Evolutionary conservation across 2,888 invertebrate species (phyloP).

Genomic region (Rotaria socialis): DNA sequence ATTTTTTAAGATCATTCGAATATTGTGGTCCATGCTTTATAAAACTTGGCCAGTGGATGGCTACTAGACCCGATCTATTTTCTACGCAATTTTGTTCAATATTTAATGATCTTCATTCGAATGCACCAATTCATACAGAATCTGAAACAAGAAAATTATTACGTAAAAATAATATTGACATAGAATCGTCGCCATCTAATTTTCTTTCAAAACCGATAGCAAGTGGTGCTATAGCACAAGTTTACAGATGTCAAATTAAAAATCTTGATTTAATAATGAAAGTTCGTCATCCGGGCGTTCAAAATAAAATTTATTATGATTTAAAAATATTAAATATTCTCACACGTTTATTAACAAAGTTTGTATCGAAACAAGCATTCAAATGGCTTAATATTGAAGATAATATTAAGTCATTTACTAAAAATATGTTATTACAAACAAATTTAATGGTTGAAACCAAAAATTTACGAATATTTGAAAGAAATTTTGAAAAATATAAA

Average conservation of each 20-base stretch:
- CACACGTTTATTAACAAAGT: background rate
- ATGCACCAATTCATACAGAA: slow-evolving; percentile 58
- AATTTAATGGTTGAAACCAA: slow-evolving; percentile 31
- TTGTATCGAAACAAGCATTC: background rate
- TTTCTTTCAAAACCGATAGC: slow-evolving; percentile 60
- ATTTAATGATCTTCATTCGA: slow-evolving; percentile 57
- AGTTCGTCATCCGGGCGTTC: slow-evolving; percentile 27
- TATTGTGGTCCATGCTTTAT: slow-evolving; percentile 61
- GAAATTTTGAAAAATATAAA: slow-evolving; percentile 48
- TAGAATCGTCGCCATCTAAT: slow-evolving; percentile 48
- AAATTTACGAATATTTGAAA: slow-evolving; percentile 41
- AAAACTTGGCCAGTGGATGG: slow-evolving; percentile 63
- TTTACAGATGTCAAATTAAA: slow-evolving; percentile 50
- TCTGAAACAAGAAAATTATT: slow-evolving; percentile 55
- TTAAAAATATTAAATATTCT: slow-evolving; percentile 31
- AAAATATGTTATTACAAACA: slow-evolving; percentile 35
- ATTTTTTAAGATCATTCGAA: slow-evolving; percentile 1
- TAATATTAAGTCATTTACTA: slow-evolving; percentile 25
- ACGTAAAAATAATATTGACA: slow-evolving; percentile 54
- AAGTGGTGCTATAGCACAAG: slow-evolving; percentile 63
- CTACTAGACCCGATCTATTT: slow-evolving; percentile 62
- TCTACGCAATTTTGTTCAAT: slow-evolving; percentile 59
- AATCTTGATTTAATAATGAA: slow-evolving; percentile 9
- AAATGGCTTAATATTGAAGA: slow-evolving; percentile 22
- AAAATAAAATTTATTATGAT: slow-evolving; percentile 27